Conservation (phyloP, 2,888 invertebrate genomes). For the Eurois occulta region DNA sequence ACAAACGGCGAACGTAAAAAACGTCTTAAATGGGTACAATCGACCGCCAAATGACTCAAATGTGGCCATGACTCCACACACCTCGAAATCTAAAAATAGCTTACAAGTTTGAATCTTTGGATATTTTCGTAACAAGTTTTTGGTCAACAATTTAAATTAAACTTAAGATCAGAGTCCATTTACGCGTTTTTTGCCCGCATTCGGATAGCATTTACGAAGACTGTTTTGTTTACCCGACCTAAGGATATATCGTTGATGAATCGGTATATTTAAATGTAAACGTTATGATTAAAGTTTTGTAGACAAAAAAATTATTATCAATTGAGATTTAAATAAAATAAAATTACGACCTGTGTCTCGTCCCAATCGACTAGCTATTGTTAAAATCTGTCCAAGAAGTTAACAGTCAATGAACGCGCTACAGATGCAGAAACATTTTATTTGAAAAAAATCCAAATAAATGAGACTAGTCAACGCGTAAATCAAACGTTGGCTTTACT, state of each 20-base stretch:
- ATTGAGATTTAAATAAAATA: background rate
- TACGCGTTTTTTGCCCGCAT: constrained; percentile 5
- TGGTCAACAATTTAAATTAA: constrained; percentile 47
- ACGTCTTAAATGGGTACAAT: constrained; percentile 35
- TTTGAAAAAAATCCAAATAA: background rate
- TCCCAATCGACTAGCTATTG: background rate
- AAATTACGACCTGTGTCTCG: background rate
- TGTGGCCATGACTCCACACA: constrained; percentile 69
- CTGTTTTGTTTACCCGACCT: background rate
- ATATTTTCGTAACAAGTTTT: constrained; percentile 74
- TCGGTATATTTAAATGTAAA: background rate
- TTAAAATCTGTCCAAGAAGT: background rate
- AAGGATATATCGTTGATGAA: background rate
- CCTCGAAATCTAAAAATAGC: constrained; percentile 71
- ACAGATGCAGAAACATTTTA: background rate
- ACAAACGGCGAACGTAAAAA: constrained; percentile 54
- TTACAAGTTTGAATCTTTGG: constrained; percentile 60
- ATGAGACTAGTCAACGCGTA: constrained; percentile 14
- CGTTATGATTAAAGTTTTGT: background rate
- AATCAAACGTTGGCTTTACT: constrained; percentile 29
- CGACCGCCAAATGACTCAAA: constrained; percentile 68
- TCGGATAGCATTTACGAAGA: background rate
- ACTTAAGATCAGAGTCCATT: constrained; percentile 32
- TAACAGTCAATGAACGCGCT: background rate
- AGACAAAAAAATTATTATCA: no score